Base-by-base conservation (phyloP, 2,113 vertebrate species). In the Grallaria varia region DNA sequence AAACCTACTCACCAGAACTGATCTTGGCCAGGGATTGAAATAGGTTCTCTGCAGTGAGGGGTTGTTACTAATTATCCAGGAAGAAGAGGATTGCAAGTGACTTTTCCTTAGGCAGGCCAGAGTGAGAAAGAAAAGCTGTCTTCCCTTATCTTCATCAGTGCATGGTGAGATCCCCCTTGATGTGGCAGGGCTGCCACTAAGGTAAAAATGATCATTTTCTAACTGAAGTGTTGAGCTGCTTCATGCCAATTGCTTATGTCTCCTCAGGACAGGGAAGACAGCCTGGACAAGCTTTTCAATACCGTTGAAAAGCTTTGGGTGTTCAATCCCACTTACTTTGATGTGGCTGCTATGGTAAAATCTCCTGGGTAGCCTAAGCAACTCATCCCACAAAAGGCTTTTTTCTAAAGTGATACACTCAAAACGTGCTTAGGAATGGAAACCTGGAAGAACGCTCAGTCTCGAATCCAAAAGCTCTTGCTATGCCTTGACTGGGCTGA, bases 41-140 rank as follows among this genome's bases (percentile, higher is more conserved):
- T 0, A 63, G 75, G 84, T 47, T 74, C 55, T 77, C 71, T 93
- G 81, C 55, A 58, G 67, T 17, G 40, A 42, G 63, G 44, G 68
- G 6, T 40, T 69, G 35, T 74, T 92, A 55, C 55, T 86, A 77
- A 94, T 95, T 86, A 94, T 6, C 88, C 62, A 53, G 40, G 78
- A 81, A 93, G 93, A 94, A 84, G 56, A 84, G 42, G 78, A 91
- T 89, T 79, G 28, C 49, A 69, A 91, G 76, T 84, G 87, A 95
- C 89, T 95, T 96, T 78, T 96, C 86, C 89, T 93, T 72, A 89
- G 85, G 90, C 87, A 96, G 76, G 10, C 44, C 84, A 74, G 63
- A 66, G 77, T n/a, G 49, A 85, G 92, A 78, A 92, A 84, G 77
- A 64, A 49, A 90, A 94, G 42, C 84, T 96, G 85, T 88, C 94